Conservation (phyloP, 2,888 invertebrate species). For the Cheilosia grossa region DNA sequence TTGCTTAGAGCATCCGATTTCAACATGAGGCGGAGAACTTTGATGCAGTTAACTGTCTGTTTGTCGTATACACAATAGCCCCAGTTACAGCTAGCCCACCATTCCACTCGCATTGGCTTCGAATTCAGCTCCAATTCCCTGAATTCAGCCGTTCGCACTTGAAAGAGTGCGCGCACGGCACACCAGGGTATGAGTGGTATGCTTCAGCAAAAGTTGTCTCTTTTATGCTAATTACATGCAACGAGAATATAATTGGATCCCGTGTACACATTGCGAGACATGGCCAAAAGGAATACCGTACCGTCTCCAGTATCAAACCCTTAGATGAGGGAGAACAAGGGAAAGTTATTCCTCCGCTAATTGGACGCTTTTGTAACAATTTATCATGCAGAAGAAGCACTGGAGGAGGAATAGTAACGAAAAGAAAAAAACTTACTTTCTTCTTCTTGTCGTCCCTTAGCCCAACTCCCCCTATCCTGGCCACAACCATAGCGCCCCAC, state of each 20-base stretch:
- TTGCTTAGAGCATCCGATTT: slow-evolving; percentile 55
- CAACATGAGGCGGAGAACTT: slow-evolving; percentile 39
- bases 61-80: slow-evolving; percentile 19
- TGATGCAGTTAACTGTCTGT: slow-evolving; percentile 47
- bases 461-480: background rate
- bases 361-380: slow-evolving; percentile 75
- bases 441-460: slow-evolving; percentile 42
- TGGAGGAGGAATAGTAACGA: slow-evolving; percentile 42
- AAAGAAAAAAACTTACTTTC: slow-evolving; percentile 65
- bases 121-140: slow-evolving; percentile 57
- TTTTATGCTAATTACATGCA: slow-evolving; percentile 75
- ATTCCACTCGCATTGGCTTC: slow-evolving; percentile 42
- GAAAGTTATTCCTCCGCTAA: slow-evolving; percentile 73
- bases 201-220: slow-evolving; percentile 72
- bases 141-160: slow-evolving; percentile 64
- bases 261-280: slow-evolving; percentile 73
- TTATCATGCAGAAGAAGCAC: slow-evolving; percentile 71
- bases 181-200: slow-evolving; percentile 16
- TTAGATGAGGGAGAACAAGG: slow-evolving; percentile 65
- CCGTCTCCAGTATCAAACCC: slow-evolving; percentile 70
- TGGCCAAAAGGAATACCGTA: slow-evolving; percentile 71
- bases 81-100: background rate
- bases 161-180: slow-evolving; percentile 30
- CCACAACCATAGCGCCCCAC: background rate
- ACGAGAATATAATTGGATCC: slow-evolving; percentile 75